Evolutionary conservation across 1,140 invertebrate species (phyloP).

Genomic region (Drosophila mojavensis): DNA sequence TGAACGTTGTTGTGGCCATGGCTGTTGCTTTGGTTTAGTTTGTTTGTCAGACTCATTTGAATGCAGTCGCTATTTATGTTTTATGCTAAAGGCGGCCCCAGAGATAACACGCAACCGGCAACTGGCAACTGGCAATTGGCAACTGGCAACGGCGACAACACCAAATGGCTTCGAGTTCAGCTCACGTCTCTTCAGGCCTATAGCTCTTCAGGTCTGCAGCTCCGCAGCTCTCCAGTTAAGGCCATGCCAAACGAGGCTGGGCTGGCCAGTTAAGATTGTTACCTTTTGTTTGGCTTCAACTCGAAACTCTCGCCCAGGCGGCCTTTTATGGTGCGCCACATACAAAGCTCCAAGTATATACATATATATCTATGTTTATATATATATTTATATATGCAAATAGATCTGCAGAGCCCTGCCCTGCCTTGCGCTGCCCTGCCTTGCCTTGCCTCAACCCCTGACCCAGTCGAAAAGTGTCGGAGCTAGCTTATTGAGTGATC

Average conservation of each 20-base stretch:
- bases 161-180: slow-evolving; percentile 18
- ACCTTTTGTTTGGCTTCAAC: slow-evolving; percentile 39
- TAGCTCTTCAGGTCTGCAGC: slow-evolving; percentile 4
- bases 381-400: slow-evolving; percentile 27
- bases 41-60: slow-evolving; percentile 80
- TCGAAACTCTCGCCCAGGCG: slow-evolving; percentile 22
- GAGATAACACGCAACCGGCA: slow-evolving; percentile 60
- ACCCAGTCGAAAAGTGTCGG: slow-evolving; percentile 9
- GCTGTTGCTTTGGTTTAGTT: slow-evolving; percentile 56
- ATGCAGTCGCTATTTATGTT: slow-evolving; percentile 81
- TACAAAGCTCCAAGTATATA: slow-evolving; percentile 1
- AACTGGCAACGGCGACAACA: slow-evolving; percentile 34
- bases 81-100: slow-evolving; percentile 74
- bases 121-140: not conserved
- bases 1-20: slow-evolving; percentile 15
- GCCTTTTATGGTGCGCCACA: slow-evolving; percentile 48
- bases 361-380: not conserved
- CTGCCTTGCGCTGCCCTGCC: not conserved
- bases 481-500: slow-evolving; percentile 44
- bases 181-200: slow-evolving; percentile 3
- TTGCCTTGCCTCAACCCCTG: slow-evolving; percentile 8
- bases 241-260: slow-evolving; percentile 30
- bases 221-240: slow-evolving; percentile 33
- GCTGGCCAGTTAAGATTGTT: slow-evolving; percentile 42
- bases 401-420: slow-evolving; percentile 7